Percentiles rank a stretch among this genome's conserved stretches.
Conservation (phyloP, 2,888 invertebrate species). For the Calliphora vomitoria region DNA sequence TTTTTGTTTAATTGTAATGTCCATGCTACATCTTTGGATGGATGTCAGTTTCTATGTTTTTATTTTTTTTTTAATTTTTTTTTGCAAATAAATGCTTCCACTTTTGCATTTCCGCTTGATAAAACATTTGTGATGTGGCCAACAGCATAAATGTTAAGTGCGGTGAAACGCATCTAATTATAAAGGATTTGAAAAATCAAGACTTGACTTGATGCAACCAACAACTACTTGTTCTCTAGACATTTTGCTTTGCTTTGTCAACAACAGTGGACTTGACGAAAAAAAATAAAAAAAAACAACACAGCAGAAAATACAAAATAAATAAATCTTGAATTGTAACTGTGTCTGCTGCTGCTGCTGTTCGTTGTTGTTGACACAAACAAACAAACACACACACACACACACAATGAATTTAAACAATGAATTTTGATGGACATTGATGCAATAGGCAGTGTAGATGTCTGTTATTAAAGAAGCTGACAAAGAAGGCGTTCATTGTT, state of each 20-base stretch:
- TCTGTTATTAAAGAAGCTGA: neutral
- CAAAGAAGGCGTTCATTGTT: neutral
- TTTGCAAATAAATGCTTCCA: constrained; percentile 64
- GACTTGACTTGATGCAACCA: constrained; percentile 33
- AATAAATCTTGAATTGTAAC: constrained; percentile 42
- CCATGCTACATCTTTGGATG: constrained; percentile 57
- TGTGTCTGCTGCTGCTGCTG: constrained; percentile 25
- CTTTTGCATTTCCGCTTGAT: constrained; percentile 72
- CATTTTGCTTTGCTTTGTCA: neutral
- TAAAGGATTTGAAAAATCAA: constrained; percentile 65
- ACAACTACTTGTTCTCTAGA: neutral
- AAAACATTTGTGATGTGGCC: constrained; percentile 56
- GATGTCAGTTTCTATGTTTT: constrained; percentile 47
- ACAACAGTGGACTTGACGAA: constrained; percentile 28
- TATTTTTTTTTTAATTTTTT: neutral
- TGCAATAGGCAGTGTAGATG: neutral
- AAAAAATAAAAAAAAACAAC: neutral
- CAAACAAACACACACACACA: neutral
- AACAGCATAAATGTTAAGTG: constrained; percentile 64
- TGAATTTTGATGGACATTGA: constrained; percentile 44
- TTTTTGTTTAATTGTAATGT: constrained; percentile 68
- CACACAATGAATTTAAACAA: neutral
- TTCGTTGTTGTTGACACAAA: constrained; percentile 7
- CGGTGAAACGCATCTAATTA: constrained; percentile 70
- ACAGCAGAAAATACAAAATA: neutral